Conservation (phyloP, 2,797 vertebrate species). For the Sebastes dallii region DNA sequence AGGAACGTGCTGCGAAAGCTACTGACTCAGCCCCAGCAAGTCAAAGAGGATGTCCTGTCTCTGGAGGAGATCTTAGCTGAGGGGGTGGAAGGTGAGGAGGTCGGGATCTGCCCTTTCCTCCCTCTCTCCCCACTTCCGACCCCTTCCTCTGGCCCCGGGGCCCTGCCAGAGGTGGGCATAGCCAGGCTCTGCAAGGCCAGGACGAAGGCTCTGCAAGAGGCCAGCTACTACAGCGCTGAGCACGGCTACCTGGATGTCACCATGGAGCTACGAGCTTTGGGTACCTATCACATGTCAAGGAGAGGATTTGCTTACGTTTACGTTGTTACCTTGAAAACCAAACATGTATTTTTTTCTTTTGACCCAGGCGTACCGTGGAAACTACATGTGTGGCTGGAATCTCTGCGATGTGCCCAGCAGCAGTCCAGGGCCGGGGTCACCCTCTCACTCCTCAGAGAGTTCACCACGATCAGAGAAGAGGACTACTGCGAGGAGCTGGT, state of each 20-base stretch:
- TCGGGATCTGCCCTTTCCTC: constrained; percentile 66
- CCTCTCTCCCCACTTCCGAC: constrained; percentile 64
- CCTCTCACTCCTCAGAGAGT: constrained; percentile 91
- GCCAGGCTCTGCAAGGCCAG: constrained; percentile 90
- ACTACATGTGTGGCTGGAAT: constrained; percentile 95
- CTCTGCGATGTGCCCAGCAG: constrained; percentile 90
- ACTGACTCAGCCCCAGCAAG: constrained; percentile 93
- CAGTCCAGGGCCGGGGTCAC: constrained; percentile 89
- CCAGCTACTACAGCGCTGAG: constrained; percentile 96
- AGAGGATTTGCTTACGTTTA: not conserved
- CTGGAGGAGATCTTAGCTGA: constrained; percentile 97
- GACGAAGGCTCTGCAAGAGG: constrained; percentile 95
- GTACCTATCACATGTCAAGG: constrained; percentile 68
- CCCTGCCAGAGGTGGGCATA: constrained; percentile 78
- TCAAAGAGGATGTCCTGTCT: constrained; percentile 93
- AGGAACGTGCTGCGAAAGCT: constrained; percentile 97
- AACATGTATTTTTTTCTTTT: not conserved
- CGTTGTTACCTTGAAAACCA: not conserved
- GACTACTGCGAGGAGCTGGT: constrained; percentile 94
- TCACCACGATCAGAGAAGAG: constrained; percentile 91
- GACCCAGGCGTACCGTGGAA: constrained; percentile 90
- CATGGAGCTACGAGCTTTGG: constrained; percentile 93
- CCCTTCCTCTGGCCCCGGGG: constrained; percentile 77
- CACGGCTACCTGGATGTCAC: constrained; percentile 98
- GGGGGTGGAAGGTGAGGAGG: constrained; percentile 88